Percentiles rank a stretch among this genome's conserved stretches.
These are phyloP conservation scores for Muscicapa comitata DNA, from an alignment of 2,797 vertebrate species.

Conservation along the genomic window DNA sequence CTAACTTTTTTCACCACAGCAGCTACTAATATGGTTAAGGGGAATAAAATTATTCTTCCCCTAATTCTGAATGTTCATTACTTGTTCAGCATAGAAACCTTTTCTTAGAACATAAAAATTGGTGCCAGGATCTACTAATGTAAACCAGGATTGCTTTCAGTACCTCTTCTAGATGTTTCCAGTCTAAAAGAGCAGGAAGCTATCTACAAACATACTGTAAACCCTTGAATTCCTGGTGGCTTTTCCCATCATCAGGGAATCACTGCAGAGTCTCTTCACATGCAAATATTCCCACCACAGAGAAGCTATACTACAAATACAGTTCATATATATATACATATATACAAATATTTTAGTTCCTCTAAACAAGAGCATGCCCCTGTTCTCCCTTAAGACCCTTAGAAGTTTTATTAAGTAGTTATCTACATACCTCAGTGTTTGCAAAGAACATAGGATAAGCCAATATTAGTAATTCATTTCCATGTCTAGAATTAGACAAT, in stretches of 20 bases:
- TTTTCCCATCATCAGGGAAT: background rate
- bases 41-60: background rate
- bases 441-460: background rate
- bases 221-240: background rate
- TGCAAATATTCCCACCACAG: background rate
- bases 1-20: background rate
- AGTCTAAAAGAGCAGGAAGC: background rate
- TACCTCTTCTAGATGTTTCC: background rate
- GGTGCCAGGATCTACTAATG: background rate
- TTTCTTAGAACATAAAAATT: background rate
- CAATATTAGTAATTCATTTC: background rate
- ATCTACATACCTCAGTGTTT: background rate
- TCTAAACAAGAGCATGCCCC: background rate
- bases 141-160: background rate
- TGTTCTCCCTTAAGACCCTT: background rate
- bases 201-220: background rate
- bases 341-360: background rate
- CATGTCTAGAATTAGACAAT: background rate
- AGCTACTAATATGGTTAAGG: background rate
- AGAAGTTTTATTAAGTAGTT: background rate
- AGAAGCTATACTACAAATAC: background rate
- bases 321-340: too few species aligned
- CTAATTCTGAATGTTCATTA: background rate
- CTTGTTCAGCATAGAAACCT: background rate
- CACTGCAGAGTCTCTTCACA: background rate